phyloP scores from a whole-genome alignment of 2,113 vertebrate species.

The Piaya cayana region DNA sequence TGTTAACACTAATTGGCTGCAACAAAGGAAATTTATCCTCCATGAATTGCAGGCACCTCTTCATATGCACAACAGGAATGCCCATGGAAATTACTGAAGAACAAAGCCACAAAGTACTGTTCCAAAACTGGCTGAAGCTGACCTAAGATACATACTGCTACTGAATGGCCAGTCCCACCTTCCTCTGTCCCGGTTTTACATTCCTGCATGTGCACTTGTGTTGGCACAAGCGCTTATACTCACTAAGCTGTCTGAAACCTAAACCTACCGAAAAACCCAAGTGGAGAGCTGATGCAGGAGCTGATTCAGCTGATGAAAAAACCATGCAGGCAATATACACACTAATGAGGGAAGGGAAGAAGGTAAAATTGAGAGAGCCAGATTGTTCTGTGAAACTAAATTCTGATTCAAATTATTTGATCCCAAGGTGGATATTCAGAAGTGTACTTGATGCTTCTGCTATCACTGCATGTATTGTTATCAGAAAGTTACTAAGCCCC shows the following conservation, averaged over 20 bases:
- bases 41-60: background rate
- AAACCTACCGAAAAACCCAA: background rate
- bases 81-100: background rate
- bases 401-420: background rate
- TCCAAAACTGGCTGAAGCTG: background rate
- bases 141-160: background rate
- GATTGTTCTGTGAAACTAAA: background rate
- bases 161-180: background rate
- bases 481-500: background rate
- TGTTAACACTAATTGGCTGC: background rate
- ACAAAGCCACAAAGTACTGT: background rate
- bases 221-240: background rate
- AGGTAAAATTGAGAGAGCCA: background rate
- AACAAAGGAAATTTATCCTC: background rate
- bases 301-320: background rate
- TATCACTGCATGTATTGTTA: background rate
- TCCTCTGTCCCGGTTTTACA: background rate
- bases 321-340: background rate
- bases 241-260: background rate
- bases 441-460: background rate
- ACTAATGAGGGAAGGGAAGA: background rate
- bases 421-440: background rate
- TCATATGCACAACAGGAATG: background rate
- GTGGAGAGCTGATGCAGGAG: background rate
- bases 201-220: background rate